Conservation (phyloP, 2,113 vertebrate species). For the Mus spicilegus region DNA sequence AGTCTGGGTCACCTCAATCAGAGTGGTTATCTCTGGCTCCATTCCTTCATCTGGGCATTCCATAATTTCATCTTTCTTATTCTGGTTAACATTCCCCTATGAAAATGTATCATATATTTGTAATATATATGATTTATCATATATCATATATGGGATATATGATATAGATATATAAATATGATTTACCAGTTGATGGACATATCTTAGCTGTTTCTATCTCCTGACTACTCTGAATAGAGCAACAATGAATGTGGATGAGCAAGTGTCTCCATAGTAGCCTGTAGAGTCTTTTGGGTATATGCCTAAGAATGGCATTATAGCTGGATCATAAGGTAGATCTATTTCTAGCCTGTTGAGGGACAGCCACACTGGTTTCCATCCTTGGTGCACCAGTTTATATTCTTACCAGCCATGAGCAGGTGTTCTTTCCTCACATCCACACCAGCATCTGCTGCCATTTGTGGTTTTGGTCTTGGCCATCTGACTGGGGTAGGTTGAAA, state of each 20-base stretch:
- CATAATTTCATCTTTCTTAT: background rate
- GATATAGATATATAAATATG: background rate
- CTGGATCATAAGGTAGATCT: background rate
- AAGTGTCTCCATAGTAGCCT: background rate
- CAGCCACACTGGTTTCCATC: background rate
- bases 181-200: background rate
- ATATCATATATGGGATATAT: background rate
- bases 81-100: background rate
- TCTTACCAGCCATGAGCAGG: background rate
- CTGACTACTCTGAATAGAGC: background rate
- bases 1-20: background rate
- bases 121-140: background rate
- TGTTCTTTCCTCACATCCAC: background rate
- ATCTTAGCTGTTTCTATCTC: background rate
- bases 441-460: background rate
- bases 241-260: background rate
- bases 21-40: background rate
- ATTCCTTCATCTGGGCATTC: background rate
- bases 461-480: conserved; percentile 12
- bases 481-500: background rate
- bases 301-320: background rate
- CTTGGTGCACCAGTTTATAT: background rate
- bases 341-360: background rate
- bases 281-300: background rate
- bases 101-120: background rate